Conservation (phyloP, 1,140 invertebrate genomes). For the Amyelois transitella region DNA sequence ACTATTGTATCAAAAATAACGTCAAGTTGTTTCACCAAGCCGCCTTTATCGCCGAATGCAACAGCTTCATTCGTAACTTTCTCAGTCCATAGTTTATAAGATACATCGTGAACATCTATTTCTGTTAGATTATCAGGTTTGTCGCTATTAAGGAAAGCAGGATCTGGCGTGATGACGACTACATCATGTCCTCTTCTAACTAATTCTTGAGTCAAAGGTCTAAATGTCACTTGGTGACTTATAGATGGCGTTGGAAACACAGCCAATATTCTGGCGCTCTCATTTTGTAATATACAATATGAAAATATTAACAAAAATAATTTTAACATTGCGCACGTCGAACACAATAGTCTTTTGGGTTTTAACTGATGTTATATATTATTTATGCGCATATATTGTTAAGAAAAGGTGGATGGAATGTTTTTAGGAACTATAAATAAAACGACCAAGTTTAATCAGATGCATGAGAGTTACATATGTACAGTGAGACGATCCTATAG, state of each 20-base stretch:
- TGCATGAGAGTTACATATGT: no score
- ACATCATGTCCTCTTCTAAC: slow-evolving; percentile 36
- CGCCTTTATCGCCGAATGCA: neutral
- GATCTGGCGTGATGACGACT: slow-evolving; percentile 43
- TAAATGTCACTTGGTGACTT: slow-evolving; percentile 32
- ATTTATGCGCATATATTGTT: no score
- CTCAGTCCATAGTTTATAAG: slow-evolving; percentile 16
- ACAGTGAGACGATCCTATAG: no score
- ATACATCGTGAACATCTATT: slow-evolving; percentile 34
- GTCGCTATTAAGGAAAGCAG: slow-evolving; percentile 17
- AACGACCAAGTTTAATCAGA: no score
- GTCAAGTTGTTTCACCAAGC: neutral
- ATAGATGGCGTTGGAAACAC: slow-evolving; percentile 33
- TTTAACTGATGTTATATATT: neutral
- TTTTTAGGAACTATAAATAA: no score
- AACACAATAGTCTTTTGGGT: neutral
- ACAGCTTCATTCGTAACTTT: neutral
- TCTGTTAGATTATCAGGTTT: slow-evolving; percentile 29
- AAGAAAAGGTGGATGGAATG: no score
- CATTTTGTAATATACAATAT: neutral
- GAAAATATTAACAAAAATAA: neutral
- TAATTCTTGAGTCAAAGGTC: slow-evolving; percentile 24
- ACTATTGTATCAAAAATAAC: slow-evolving; percentile 27
- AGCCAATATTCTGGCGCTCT: slow-evolving; percentile 31
- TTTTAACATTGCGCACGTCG: neutral